Conservation (phyloP, 2,113 vertebrate genomes). For the Periophthalmus modestus region DNA sequence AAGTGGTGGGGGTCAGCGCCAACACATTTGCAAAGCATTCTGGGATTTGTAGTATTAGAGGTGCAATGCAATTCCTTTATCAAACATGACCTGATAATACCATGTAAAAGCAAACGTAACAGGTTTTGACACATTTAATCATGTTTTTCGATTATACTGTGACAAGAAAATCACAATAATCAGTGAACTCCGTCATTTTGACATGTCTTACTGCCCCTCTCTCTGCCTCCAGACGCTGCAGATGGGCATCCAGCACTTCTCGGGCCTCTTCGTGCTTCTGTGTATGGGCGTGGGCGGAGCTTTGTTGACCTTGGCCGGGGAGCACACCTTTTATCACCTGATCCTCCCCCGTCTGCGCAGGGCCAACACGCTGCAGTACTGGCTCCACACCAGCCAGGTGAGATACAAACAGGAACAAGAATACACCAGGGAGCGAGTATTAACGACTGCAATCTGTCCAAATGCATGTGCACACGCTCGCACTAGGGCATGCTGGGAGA, state of each 20-base stretch:
- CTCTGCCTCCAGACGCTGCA: conserved; percentile 82
- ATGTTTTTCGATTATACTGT: too few species aligned
- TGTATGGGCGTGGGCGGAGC: conserved; percentile 91
- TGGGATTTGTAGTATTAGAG: too few species aligned
- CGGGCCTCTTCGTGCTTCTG: conserved; percentile 89
- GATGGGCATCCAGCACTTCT: conserved; percentile 95
- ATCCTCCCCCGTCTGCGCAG: conserved; percentile 85
- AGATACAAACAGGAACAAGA: conserved; percentile 12
- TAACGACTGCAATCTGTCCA: conserved; percentile 4
- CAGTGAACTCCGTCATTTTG: too few species aligned
- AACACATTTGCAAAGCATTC: too few species aligned
- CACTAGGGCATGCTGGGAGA: background rate
- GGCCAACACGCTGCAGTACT: conserved; percentile 85
- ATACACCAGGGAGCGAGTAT: background rate
- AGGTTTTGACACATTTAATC: too few species aligned
- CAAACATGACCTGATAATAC: too few species aligned
- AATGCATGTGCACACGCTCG: background rate
- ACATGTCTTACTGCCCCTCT: background rate
- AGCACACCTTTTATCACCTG: conserved; percentile 88
- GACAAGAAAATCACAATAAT: too few species aligned
- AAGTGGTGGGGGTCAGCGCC: too few species aligned
- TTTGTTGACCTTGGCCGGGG: conserved; percentile 86
- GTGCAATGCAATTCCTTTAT: too few species aligned
- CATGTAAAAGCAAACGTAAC: too few species aligned
- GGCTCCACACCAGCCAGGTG: conserved; percentile 96